Base-by-base conservation (phyloP, 2,113 vertebrate species). In the Lophochroa leadbeateri region DNA sequence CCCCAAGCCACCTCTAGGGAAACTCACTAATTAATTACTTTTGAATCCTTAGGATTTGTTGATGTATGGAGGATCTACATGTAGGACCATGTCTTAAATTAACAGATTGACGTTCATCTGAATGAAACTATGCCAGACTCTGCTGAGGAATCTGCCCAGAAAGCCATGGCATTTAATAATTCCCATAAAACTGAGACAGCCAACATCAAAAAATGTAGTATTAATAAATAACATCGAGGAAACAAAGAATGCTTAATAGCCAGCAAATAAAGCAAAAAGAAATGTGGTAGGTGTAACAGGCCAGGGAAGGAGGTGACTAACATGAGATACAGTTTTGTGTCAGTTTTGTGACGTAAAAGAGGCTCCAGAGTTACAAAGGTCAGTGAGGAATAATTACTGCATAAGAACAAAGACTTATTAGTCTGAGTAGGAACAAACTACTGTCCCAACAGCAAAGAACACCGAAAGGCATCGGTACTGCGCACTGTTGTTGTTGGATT, bases 351-450 rank as follows among this genome's bases (percentile, higher is more conserved):
- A 65, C 67, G 25, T 39, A 29, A 76, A 92, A 82, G 70, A 68
- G 83, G 35, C 43, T 82, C 44, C 72, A 94, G 77, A 46, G n/a
- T 57, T 76, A 31, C 1, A 65, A 84, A 84, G 83, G 58, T 82
- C 91, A 69, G 37, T 41, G 72, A 94, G 35, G 92, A 94, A 89
- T 82, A 93, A 86, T 61, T 84, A 14, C 49, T 91, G 91, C 83
- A 55, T 69, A 87, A 72, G 94, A 85, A 85, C 80, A 94, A 93
- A 94, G 77, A 35, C 44, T 92, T 27, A 67, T 63, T 74, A 93
- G 80, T 58, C 50, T 85, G 69, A 80, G 37, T 31, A 79, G 70
- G 92, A 69, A 41, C 41, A 89, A 76, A 79, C 83, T 58, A 24
- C 69, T 76, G 93, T 86, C 88, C 83, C 50, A 52, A 35, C 52